Conservation (phyloP, 2,113 vertebrate genomes). For the Telmatochromis sp. region DNA sequence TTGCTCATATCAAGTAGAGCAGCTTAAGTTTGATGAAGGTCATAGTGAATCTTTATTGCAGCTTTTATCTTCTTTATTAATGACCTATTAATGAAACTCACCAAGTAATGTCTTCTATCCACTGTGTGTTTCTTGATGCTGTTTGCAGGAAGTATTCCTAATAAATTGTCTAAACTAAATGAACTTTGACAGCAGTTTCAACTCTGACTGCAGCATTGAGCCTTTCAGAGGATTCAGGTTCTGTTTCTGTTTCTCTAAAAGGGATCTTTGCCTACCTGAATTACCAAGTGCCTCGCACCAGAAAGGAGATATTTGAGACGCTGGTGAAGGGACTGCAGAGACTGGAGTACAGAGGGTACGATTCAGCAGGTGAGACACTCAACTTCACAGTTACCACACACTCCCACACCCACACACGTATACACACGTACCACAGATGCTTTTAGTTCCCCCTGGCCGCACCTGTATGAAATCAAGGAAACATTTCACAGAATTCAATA, state of each 20-base stretch:
- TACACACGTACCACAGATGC: neutral
- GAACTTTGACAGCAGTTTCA: neutral
- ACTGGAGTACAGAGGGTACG: slow-evolving; percentile 95
- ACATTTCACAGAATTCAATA: neutral
- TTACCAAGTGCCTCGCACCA: slow-evolving; percentile 86
- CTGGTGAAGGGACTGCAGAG: slow-evolving; percentile 91
- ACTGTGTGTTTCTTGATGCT: neutral
- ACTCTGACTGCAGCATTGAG: neutral
- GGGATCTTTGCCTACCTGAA: slow-evolving; percentile 98
- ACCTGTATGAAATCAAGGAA: neutral
- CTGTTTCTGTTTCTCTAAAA: slow-evolving; percentile 41
- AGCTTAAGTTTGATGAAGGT: neutral
- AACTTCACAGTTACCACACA: neutral
- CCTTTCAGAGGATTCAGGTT: neutral
- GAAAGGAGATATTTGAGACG: slow-evolving; percentile 89
- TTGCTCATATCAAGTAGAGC: neutral
- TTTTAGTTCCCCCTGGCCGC: neutral
- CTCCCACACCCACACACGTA: neutral
- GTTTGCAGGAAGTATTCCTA: neutral
- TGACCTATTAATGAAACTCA: neutral
- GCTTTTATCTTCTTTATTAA: neutral
- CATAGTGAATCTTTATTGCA: neutral
- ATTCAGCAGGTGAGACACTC: slow-evolving; percentile 85
- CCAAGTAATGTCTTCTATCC: neutral
- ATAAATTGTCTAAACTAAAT: neutral